Evolutionary conservation across 2,888 invertebrate species (phyloP), one percentile per base, ranked within the genome.

Genomic region (Ditula angustiorana): DNA sequence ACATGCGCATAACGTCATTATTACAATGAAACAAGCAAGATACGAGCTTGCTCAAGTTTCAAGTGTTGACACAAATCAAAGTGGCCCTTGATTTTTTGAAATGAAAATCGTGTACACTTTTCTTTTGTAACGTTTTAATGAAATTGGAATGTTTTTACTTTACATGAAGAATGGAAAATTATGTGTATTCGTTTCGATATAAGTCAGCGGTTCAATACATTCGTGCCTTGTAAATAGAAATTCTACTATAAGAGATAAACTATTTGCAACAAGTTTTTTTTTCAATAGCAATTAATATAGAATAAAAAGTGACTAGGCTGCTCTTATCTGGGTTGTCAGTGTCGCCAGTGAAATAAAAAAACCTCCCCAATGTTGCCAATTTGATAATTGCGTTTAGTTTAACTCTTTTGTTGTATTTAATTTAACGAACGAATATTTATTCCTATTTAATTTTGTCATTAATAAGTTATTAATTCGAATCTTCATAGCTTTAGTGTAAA

Each of bases 391-490:
- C 41, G 33, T 33, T 63, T 52, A 35, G 44, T 63, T 58, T 63
- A 63, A 52, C 30, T 49, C 37, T 41, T 23, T 23, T 56, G 10
- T 44, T 19, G 16, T 37, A 35, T 24, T 11, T 30, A 19, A 30
- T 35, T 35, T 53, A 35, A 35, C 53, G 23, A 64, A 64, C 26
- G 52, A 52, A 47, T 64, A 64, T 64, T 64, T 64, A 64, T 64
- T 64, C 53, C 24, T 53, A 59, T 37, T 64, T 64, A 59, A 16
- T 59, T 55, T 53, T 23, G 44, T 64, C 52, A 52, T 23, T 59
- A 50, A 24, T 63, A 64, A 64, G 58, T 64, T 59, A 64, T 64
- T 28, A 49, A 28, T 57, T 59, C 46, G 64, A 64, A 64, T 64
- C 53, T 64, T 64, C 64, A 58, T 59, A 49, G 53, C 58, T 52